phyloP scores from a whole-genome alignment of 2,113 vertebrate species.

The Reinhardtius hippoglossoides region DNA sequence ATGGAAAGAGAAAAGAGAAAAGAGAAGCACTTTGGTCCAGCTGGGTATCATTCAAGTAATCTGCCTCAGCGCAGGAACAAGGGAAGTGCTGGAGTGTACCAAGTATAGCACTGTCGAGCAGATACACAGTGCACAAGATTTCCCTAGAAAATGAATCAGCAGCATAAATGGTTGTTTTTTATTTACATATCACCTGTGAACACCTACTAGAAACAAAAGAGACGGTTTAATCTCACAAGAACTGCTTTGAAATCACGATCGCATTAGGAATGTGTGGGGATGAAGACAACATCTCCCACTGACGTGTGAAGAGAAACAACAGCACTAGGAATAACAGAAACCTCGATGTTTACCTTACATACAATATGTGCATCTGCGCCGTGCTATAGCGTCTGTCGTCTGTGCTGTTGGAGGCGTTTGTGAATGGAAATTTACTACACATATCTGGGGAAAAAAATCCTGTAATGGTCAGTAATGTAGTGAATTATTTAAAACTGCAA shows the following conservation, averaged over 20 bases:
- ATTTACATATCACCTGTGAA: conserved; percentile 16
- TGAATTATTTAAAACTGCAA: not conserved
- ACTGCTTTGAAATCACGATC: too few species aligned
- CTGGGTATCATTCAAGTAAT: conserved; percentile 17
- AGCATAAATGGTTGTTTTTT: conserved; percentile 2
- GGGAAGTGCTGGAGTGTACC: not conserved
- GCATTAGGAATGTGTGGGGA: conserved; percentile 6
- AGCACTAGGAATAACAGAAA: conserved; percentile 14
- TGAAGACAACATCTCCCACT: not conserved
- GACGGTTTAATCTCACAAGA: not conserved
- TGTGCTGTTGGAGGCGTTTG: not conserved
- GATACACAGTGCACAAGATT: not conserved
- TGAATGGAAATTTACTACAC: not conserved
- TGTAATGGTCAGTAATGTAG: not conserved
- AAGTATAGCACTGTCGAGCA: conserved; percentile 10
- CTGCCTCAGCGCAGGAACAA: not conserved
- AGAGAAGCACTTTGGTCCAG: conserved; percentile 18
- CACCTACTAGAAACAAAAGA: conserved; percentile 28
- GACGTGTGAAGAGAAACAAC: conserved; percentile 10
- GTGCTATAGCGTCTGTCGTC: not conserved
- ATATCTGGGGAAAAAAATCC: not conserved
- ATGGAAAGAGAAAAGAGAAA: not conserved
- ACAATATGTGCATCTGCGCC: not conserved
- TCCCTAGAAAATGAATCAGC: conserved; percentile 7
- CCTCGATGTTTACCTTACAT: not conserved